Conservation (phyloP, 2,888 invertebrate species). For the Deilephila elpenor region DNA sequence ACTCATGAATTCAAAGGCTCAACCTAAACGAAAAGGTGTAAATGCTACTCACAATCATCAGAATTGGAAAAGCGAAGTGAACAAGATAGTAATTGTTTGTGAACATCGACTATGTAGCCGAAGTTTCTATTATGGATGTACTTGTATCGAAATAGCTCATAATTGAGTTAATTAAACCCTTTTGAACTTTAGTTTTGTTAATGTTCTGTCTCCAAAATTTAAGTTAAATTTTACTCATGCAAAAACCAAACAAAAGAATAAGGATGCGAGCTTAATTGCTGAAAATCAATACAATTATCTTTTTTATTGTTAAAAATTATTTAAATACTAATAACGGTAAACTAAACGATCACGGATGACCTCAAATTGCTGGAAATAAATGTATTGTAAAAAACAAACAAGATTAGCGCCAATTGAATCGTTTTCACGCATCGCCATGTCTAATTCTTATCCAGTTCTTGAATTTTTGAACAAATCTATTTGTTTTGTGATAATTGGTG, state of each 20-base stretch:
- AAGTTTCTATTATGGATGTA: too few species aligned
- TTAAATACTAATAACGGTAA: conserved; percentile 31
- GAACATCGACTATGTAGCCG: too few species aligned
- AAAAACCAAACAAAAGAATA: background rate
- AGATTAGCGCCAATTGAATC: conserved; percentile 31
- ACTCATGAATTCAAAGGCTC: too few species aligned
- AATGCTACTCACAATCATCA: too few species aligned
- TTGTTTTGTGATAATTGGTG: conserved; percentile 24
- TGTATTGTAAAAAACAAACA: conserved; percentile 23
- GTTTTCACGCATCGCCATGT: conserved; percentile 32
- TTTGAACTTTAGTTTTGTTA: too few species aligned
- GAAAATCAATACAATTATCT: conserved; percentile 25
- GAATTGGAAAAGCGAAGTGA: too few species aligned
- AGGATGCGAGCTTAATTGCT: conserved; percentile 11
- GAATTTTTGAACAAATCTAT: conserved; percentile 20
- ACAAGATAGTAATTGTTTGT: too few species aligned
- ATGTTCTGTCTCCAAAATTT: background rate
- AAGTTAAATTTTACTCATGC: background rate
- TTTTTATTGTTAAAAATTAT: conserved; percentile 14
- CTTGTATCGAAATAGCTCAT: too few species aligned
- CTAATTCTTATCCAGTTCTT: conserved; percentile 26
- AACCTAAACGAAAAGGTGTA: too few species aligned
- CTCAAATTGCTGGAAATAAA: conserved; percentile 26
- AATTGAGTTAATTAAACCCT: too few species aligned
- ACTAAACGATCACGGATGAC: conserved; percentile 33